phyloP scores from a whole-genome alignment of 2,113 vertebrate genomes.

The Pterophyllum scalare region DNA sequence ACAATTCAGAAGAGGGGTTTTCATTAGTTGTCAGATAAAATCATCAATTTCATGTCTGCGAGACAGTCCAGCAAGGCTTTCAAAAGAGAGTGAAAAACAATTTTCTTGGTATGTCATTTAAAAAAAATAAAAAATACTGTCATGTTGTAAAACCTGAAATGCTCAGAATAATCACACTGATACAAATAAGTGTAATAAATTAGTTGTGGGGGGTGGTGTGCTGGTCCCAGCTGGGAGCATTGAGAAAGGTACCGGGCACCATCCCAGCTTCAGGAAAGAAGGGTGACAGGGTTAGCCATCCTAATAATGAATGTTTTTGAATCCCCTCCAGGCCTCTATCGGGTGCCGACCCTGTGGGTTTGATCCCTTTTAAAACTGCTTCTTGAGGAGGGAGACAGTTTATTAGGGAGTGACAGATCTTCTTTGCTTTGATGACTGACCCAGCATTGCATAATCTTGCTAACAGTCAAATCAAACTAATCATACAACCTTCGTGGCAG shows the following conservation, averaged over 20 bases:
- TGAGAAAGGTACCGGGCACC: background rate
- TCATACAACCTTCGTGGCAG: background rate
- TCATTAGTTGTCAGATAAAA: too few species aligned
- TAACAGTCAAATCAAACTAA: background rate
- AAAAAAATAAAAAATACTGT: too few species aligned
- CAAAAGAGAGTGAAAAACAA: background rate
- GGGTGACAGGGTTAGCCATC: background rate
- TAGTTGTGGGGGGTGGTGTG: too few species aligned
- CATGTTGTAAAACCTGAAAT: background rate
- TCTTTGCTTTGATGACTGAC: background rate
- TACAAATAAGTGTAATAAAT: background rate
- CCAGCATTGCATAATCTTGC: background rate
- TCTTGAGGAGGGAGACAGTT: fast-evolving
- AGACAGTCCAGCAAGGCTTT: background rate
- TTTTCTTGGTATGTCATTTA: background rate
- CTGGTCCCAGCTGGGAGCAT: background rate
- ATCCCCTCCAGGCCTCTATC: background rate
- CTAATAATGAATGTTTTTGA: background rate
- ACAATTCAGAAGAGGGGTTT: too few species aligned
- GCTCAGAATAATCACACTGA: background rate
- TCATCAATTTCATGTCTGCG: fast-evolving
- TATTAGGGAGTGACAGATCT: background rate
- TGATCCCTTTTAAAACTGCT: background rate
- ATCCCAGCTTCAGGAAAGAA: background rate
- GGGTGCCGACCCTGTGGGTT: background rate